phyloP scores from a whole-genome alignment of 2,888 invertebrate species.

The Melikaiella ostensackeni region DNA sequence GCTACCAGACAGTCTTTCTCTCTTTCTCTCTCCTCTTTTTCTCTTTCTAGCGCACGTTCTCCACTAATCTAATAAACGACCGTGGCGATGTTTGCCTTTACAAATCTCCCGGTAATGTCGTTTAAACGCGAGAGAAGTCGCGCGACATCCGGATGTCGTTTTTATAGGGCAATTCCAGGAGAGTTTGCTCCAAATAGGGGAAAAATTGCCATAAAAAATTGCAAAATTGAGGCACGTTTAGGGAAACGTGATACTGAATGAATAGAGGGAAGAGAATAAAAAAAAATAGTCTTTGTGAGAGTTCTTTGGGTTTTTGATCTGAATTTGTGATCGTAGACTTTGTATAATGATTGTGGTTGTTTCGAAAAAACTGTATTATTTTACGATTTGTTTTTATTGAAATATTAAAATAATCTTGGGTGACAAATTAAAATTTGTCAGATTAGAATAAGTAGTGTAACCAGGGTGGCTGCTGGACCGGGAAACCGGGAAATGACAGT shows the following conservation, averaged over 20 bases:
- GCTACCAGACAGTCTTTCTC: conserved; percentile 58
- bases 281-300: conserved; percentile 5
- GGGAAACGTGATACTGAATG: conserved; percentile 1
- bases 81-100: conserved; percentile 58
- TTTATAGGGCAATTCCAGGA: conserved; percentile 39
- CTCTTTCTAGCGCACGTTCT: conserved; percentile 47
- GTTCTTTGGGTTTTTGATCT: background rate
- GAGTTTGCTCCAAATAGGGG: conserved; percentile 21
- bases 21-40: conserved; percentile 44
- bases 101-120: conserved; percentile 39
- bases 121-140: conserved; percentile 37
- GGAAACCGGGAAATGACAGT: no score
- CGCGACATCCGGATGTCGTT: conserved; percentile 35
- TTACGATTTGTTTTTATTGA: background rate
- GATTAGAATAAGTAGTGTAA: no score
- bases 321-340: background rate
- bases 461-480: no score
- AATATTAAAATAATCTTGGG: no score
- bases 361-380: background rate
- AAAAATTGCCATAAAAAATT: conserved; percentile 29
- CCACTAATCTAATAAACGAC: conserved; percentile 62
- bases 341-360: background rate
- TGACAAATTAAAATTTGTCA: no score
- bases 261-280: background rate
- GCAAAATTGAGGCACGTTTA: conserved; percentile 18